Conservation (phyloP, 2,797 vertebrate genomes). For the Scarus forsteni region DNA sequence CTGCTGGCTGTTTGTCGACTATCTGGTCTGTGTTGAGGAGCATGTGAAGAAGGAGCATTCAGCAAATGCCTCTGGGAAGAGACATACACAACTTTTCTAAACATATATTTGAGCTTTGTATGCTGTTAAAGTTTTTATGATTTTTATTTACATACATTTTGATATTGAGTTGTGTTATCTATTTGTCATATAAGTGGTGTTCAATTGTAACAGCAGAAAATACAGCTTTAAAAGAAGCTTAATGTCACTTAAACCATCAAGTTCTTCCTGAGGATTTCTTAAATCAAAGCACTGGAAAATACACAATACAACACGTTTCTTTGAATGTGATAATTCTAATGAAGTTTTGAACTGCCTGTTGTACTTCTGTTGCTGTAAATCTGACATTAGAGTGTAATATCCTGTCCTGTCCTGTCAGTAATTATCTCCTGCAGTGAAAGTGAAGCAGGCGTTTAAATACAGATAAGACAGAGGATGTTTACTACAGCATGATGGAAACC, state of each 20-base stretch:
- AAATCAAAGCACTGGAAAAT: too few species aligned
- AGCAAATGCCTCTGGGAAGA: slow-evolving; percentile 51
- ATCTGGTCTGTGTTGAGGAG: slow-evolving; percentile 64
- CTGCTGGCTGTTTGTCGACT: slow-evolving; percentile 76
- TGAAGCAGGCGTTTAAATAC: slow-evolving; percentile 46
- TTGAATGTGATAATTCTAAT: background rate
- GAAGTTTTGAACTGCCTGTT: background rate
- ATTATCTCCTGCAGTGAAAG: slow-evolving; percentile 65
- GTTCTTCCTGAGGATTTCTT: too few species aligned
- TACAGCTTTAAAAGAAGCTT: too few species aligned
- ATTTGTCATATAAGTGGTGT: too few species aligned
- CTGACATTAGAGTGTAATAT: slow-evolving; percentile 40
- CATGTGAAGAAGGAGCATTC: slow-evolving; percentile 51
- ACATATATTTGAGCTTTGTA: background rate
- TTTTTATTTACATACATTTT: background rate
- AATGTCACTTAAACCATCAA: too few species aligned
- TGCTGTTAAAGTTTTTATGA: background rate
- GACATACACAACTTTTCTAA: slow-evolving; percentile 7
- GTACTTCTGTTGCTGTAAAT: background rate
- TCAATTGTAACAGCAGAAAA: too few species aligned
- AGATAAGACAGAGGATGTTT: slow-evolving; percentile 87
- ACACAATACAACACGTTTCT: too few species aligned
- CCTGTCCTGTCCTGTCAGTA: slow-evolving; percentile 36
- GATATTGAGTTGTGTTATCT: too few species aligned
- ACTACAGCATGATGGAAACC: slow-evolving; percentile 77